Evolutionary conservation across 2,113 vertebrate species (phyloP), one percentile per base, ranked within the genome.

Genomic region (Craseonycteris thonglongyai): DNA sequence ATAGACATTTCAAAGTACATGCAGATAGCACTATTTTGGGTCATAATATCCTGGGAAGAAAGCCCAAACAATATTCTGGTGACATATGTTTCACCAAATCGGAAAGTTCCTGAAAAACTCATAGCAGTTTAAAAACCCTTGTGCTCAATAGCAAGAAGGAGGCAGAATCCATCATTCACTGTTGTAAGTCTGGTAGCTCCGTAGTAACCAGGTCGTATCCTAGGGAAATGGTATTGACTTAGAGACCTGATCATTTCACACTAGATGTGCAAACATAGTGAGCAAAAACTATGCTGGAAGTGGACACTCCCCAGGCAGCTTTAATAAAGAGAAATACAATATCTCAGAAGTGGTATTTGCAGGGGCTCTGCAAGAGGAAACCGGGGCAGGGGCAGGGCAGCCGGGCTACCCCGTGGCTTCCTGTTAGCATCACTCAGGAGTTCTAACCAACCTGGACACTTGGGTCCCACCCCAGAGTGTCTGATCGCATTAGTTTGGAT

Each of bases 341-440:
- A 95, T 97, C 95, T 97, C 94, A 56, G 92, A 97, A 96, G 97
- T n/a, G n/a, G n/a, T 33, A 66, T 97, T 87, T 45, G 95, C 94
- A 90, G 96, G 93, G 97, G 94, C 91, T 97, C 85, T 96, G 94
- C 7, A 9, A 47, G 33, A 61, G 24, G 56, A 35, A 78, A 18
- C 28, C 51, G 3, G 5, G 24, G 58, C 49, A 33, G 30, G 30
- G 28, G 18, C 42, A 1, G 30, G 24, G 30, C 30, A 9, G 28
- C 24, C 30, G 35, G 5, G 49, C 63, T 51, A 35, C 12, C 7
- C 18, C 2, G 0, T 15, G 33, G 8, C 30, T 33, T 2, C 6
- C 4, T 4, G 28, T 9, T 15, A 33, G 22, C 13, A 4, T 66
- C 3, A 11, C 33, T 78, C 49, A 0, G 21, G 33, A 15, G 26